phyloP scores from a whole-genome alignment of 2,888 invertebrate species.

The Ferrisia virgata region DNA sequence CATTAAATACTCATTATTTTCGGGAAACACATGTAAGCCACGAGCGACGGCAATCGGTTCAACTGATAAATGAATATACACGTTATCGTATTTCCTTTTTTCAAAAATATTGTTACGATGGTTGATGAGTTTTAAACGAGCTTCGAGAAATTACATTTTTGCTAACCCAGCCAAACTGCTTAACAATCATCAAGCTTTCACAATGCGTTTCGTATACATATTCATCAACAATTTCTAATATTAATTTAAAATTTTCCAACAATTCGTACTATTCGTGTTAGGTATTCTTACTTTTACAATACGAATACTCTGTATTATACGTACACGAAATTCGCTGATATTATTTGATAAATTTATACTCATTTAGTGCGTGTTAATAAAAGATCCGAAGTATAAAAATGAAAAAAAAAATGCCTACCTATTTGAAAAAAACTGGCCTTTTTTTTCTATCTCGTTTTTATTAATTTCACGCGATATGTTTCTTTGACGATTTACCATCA shows the following conservation, averaged over 20 bases:
- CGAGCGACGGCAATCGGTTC: not conserved
- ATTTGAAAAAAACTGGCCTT: not conserved
- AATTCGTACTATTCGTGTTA: not conserved
- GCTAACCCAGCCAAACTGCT: not conserved
- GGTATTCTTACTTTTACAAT: not conserved
- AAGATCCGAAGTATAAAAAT: not conserved
- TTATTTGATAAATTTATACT: too few species aligned
- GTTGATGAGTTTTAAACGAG: slow-evolving; percentile 17
- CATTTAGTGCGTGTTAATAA: too few species aligned
- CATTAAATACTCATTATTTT: not conserved
- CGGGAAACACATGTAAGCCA: not conserved
- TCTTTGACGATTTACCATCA: not conserved
- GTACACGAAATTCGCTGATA: not conserved
- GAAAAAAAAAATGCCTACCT: not conserved
- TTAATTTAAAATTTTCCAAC: not conserved
- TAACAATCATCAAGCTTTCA: not conserved
- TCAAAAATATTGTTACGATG: not conserved
- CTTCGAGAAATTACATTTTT: not conserved
- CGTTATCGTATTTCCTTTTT: not conserved
- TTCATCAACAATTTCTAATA: not conserved
- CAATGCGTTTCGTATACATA: too few species aligned
- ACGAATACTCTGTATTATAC: too few species aligned
- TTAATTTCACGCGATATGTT: not conserved
- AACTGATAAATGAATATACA: not conserved
- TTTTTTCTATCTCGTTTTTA: not conserved